phyloP scores from a whole-genome alignment of 2,888 invertebrate genomes.

The Tiliacea citrago region DNA sequence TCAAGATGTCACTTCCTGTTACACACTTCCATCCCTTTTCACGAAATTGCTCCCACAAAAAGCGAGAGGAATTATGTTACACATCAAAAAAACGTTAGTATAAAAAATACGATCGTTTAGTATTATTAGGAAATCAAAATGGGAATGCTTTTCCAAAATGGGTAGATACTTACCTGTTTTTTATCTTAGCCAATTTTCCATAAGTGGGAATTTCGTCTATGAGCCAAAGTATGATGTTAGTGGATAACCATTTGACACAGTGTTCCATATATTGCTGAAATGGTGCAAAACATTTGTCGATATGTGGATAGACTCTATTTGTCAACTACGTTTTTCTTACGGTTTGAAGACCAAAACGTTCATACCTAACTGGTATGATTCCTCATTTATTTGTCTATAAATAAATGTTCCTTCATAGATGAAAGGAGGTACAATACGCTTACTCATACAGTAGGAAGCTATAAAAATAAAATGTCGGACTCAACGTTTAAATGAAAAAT shows the following conservation, averaged over 20 bases:
- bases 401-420: constrained; percentile 21
- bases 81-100: no score
- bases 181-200: not conserved
- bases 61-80: no score
- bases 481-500: constrained; percentile 78
- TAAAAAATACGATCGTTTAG: not conserved
- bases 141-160: not conserved
- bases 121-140: not conserved
- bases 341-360: not conserved
- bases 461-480: constrained; percentile 75
- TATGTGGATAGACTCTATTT: not conserved
- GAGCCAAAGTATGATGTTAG: not conserved
- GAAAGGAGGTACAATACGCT: constrained; percentile 7
- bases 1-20: no score
- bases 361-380: not conserved
- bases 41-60: no score
- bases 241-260: not conserved
- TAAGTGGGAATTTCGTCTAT: not conserved
- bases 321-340: not conserved
- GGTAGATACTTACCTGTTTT: not conserved
- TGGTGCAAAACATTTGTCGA: not conserved
- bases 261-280: not conserved
- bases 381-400: not conserved
- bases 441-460: constrained; percentile 60
- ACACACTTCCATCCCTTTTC: no score